Evolutionary conservation across 1,140 invertebrate genomes (phyloP).

Genomic region (Procambarus virginalis): DNA sequence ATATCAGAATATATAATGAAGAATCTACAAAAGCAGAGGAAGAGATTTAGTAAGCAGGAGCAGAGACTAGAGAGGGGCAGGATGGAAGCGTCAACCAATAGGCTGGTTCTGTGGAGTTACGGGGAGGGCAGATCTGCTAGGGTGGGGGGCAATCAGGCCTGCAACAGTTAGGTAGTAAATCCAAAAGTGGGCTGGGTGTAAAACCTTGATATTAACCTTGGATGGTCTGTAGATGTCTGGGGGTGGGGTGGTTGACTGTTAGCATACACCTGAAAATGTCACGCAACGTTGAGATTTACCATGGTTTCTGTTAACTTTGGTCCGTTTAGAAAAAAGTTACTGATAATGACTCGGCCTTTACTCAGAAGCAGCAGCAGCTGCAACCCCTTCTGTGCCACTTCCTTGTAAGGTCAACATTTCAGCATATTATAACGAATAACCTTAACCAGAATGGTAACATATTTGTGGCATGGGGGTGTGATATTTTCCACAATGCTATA

Average conservation of each 20-base stretch:
- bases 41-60: constrained; percentile 25
- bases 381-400: neutral
- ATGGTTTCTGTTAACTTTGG: neutral
- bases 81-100: constrained; percentile 22
- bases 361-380: constrained; percentile 14
- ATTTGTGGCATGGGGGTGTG: constrained; percentile 30
- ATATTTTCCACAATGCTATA: constrained; percentile 46
- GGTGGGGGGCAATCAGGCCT: constrained; percentile 49
- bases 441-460: neutral
- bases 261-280: constrained; percentile 69
- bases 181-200: constrained; percentile 53
- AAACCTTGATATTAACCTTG: constrained; percentile 69
- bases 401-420: constrained; percentile 13
- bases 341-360: constrained; percentile 8
- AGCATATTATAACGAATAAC: constrained; percentile 7
- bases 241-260: constrained; percentile 69
- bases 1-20: constrained; percentile 29
- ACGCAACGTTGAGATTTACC: constrained; percentile 59
- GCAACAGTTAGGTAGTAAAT: constrained; percentile 63
- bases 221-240: constrained; percentile 70
- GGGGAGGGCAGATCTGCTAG: constrained; percentile 42
- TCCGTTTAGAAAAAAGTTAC: constrained; percentile 16
- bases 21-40: constrained; percentile 12
- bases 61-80: constrained; percentile 25
- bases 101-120: constrained; percentile 29